Base-by-base conservation (phyloP, 2,797 vertebrate species). In the Bradypus variegatus region DNA sequence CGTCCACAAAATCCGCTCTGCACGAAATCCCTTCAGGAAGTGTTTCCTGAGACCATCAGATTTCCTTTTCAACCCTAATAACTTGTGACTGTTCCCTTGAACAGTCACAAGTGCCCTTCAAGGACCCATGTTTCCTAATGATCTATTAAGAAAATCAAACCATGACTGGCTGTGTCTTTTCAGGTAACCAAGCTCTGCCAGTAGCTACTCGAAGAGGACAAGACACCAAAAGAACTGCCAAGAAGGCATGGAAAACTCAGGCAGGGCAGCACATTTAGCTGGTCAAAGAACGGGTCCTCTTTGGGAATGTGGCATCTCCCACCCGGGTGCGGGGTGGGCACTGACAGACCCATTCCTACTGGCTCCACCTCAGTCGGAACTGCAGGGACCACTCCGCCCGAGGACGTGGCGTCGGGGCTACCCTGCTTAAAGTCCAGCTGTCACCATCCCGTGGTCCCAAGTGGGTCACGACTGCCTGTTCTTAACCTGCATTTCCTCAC, bases 181-280 rank as follows among this genome's bases (percentile, higher is more conserved):
- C 23, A 70, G 84, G 55, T 58, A 41, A 62, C 53, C 41, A 41
- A 3, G 23, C 41, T 18, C 8, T 12, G 60, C 79, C 8, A 0
- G 2, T 3, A 10, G 29, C 29, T 25, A 65, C 6, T 4, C 31
- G 25, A 29, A 36, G 11, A 55, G 1, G 29, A 14, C 8, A 27
- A 21, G 64, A 45, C 31, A 65, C 48, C 6, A 18, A 29, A 45
- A 12, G 18, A 77, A 33, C 19, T 2, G 10, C 27, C 41, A 3
- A 64, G 31, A 53, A 64, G 81, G 8, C 0, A 2, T 7, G 27
- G 53, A 25, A 6, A 12, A 21, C 31, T 16, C 6, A 0, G 31
- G 58, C 36, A 48, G 48, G 27, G 36, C 9, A 3, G 2, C 14
- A 27, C 48, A 33, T 0, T 12, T 2, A 60, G 64, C 87, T 73